Evolutionary conservation across 2,113 vertebrate genomes (phyloP).

Genomic region (Elachura formosa): DNA sequence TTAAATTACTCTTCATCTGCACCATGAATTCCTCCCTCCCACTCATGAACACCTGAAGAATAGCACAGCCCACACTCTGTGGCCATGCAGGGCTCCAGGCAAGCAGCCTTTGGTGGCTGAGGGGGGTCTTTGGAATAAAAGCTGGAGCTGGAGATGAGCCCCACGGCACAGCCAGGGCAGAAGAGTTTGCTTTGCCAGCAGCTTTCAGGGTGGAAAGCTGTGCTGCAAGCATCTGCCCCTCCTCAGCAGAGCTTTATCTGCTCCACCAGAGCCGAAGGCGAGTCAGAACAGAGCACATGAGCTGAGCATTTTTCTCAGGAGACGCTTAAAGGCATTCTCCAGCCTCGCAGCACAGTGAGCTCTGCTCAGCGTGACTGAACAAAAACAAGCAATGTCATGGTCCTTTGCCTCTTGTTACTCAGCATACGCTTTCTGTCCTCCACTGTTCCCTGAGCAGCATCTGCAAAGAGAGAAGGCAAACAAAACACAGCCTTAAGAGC

Average conservation of each 20-base stretch:
- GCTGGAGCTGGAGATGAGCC: not conserved
- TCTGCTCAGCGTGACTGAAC: constrained; percentile 35
- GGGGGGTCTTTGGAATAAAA: not conserved
- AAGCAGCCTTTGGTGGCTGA: not conserved
- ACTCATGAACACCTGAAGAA: not conserved
- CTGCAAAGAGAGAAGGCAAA: not conserved
- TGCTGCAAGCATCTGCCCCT: not conserved
- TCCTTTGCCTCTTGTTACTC: constrained; percentile 35
- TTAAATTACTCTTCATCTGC: not conserved
- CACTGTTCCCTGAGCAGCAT: not conserved
- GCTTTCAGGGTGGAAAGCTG: not conserved
- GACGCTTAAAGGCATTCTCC: not conserved
- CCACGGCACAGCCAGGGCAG: not conserved
- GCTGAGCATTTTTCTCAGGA: constrained; percentile 3
- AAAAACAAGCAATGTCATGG: constrained; percentile 43
- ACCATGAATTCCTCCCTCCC: not conserved
- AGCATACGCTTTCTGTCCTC: not conserved
- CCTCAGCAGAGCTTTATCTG: constrained; percentile 15
- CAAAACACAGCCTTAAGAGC: not conserved
- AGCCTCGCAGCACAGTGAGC: not conserved
- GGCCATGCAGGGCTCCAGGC: not conserved
- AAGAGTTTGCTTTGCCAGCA: not conserved
- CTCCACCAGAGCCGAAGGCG: not conserved
- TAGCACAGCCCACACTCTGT: not conserved
- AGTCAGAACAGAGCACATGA: not conserved